Evolutionary conservation across 2,888 invertebrate species (phyloP).

Genomic region (Agrenia bidenticulata): DNA sequence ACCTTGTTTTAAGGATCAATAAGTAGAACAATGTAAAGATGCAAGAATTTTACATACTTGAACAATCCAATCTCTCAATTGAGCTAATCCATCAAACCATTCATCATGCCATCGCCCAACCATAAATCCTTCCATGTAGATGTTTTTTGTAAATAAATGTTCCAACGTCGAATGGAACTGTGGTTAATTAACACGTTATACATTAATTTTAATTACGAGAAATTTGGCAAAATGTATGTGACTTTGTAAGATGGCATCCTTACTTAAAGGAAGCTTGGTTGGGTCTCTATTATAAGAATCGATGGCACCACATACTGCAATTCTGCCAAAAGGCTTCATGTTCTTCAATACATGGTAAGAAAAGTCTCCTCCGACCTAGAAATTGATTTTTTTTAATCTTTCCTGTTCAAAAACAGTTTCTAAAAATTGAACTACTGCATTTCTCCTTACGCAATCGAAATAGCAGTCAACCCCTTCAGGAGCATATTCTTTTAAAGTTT

Average conservation of each 20-base stretch:
- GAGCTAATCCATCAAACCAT: conserved; percentile 63
- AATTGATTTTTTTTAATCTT: no score
- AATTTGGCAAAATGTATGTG: no score
- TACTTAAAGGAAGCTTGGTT: conserved; percentile 33
- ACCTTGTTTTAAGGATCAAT: not conserved
- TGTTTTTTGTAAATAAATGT: conserved; percentile 62
- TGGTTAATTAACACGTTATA: not conserved
- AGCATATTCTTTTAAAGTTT: conserved; percentile 63
- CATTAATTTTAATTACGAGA: not conserved
- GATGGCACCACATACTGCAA: conserved; percentile 68
- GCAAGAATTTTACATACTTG: conserved; percentile 56
- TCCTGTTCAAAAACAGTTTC: not conserved
- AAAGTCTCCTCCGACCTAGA: conserved; percentile 64
- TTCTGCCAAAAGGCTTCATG: conserved; percentile 65
- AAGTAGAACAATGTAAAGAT: not conserved
- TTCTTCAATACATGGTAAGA: conserved; percentile 62
- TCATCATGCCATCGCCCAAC: conserved; percentile 62
- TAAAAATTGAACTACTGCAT: not conserved
- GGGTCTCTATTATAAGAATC: conserved; percentile 63
- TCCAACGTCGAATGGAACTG: conserved; percentile 60
- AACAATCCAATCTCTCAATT: conserved; percentile 54
- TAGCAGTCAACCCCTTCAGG: conserved; percentile 73
- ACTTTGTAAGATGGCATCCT: conserved; percentile 1
- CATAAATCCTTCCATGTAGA: conserved; percentile 67
- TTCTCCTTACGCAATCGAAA: conserved; percentile 67